These are phyloP conservation scores for Serrognathus titanus DNA, from an alignment of 2,888 invertebrate genomes.

Conservation along the genomic window DNA sequence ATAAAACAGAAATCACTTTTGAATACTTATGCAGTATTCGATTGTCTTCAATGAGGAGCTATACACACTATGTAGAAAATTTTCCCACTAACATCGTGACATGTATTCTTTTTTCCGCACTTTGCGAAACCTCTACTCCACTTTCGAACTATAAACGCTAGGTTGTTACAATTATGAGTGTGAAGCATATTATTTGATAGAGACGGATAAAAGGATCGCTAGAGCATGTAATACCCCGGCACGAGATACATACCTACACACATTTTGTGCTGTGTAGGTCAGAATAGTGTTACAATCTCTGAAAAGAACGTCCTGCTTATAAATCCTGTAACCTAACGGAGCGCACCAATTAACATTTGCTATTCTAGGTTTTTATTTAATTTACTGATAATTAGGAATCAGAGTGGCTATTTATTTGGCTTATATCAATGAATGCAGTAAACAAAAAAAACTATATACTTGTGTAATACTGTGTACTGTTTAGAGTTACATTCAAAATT, in stretches of 20 bases:
- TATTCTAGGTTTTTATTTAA: neutral
- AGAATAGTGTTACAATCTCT: conserved; percentile 8
- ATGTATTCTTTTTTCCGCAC: no score
- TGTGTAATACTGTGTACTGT: neutral
- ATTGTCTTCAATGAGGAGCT: no score
- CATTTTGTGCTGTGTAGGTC: conserved; percentile 19
- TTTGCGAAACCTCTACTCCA: no score
- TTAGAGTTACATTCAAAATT: no score
- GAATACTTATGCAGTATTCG: no score
- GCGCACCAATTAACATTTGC: neutral
- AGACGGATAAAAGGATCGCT: neutral
- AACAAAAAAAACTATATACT: no score
- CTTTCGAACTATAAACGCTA: no score
- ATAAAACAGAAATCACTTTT: no score
- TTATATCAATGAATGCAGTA: neutral
- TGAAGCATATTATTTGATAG: neutral
- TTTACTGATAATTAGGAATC: neutral
- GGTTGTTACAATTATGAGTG: neutral
- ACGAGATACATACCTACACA: neutral
- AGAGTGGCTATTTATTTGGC: neutral
- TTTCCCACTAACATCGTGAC: no score
- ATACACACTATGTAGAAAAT: no score
- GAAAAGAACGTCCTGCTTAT: conserved; percentile 9
- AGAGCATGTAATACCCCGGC: conserved; percentile 17
- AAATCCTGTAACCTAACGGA: conserved; percentile 18